Percentiles rank a stretch among this genome's conserved stretches.
Evolutionary conservation across 2,113 vertebrate species (phyloP).

Genomic region (Drymodes brunneopygia): DNA sequence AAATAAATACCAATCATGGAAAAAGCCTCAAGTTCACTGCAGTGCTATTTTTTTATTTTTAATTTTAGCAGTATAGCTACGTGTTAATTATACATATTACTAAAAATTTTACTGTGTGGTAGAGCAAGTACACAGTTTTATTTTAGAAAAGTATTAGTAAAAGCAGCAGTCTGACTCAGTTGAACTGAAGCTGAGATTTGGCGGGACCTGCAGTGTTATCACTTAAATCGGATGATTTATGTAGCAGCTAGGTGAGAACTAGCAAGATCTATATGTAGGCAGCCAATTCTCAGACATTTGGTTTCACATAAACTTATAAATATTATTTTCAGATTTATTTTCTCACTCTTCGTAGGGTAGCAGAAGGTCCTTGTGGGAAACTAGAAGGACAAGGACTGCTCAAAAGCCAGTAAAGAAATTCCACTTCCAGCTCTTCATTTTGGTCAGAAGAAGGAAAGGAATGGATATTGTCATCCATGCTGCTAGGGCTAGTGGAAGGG

Average conservation of each 20-base stretch:
- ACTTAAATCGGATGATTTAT: not conserved
- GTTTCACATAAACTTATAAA: not conserved
- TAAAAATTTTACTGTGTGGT: not conserved
- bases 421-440: not conserved
- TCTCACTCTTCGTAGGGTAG: not conserved
- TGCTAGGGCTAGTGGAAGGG: not conserved
- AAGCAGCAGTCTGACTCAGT: not conserved
- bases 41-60: not conserved
- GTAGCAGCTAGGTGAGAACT: not conserved
- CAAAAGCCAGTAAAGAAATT: not conserved
- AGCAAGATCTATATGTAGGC: not conserved
- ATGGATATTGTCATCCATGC: fast-evolving
- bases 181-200: not conserved
- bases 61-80: not conserved
- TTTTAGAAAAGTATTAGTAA: not conserved
- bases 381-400: not conserved
- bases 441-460: not conserved
- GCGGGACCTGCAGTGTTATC: not conserved
- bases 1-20: not conserved
- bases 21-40: not conserved
- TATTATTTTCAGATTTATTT: not conserved
- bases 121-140: not conserved
- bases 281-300: not conserved
- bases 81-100: not conserved
- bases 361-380: not conserved